Base-by-base conservation (phyloP, 2,113 vertebrate genomes). In the Malurus cyaneus region DNA sequence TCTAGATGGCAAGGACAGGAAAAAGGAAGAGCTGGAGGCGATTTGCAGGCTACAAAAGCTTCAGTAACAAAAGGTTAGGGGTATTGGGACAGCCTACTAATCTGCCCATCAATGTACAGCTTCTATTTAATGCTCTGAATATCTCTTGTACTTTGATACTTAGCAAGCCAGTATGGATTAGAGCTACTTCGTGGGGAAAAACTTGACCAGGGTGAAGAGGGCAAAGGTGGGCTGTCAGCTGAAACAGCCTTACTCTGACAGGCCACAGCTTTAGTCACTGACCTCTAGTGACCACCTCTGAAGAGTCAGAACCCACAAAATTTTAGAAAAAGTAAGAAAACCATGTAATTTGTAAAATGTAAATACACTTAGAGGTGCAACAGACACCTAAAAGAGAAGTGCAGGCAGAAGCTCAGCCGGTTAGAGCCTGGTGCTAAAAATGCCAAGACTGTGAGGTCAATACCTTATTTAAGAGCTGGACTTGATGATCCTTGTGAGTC, bases 91-190 rank as follows among this genome's bases (percentile, higher is more conserved):
- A 87, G n/a, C 53, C 42, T 78, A 59, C 73, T 80, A 78, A 93
- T 56, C 77, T 71, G 52, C 31, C 32, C 18, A 80, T 61, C 90
- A 44, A 67, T 2, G 36, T 65, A 93, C 56, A 94, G 66, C 46
- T 94, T 89, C 81, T 74, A 19, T 34, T 79, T 64, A 61, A 88
- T 92, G 57, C 41, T 95, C 70, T 72, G 36, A 85, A 80, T 95
- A 36, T 44, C 49, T 87, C 80, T 82, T 34, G 46, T 76, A 81
- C 61, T 93, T 89, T 57, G 79, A 93, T 69, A 80, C 36, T 76
- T n/a, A 85, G 41, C 34, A 90, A 79, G 52, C 7, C 66, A 72
- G 25, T 13, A 29, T 46, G 31, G 62, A 92, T 64, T 82, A 85
- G 57, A 82, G 80, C 26, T 60, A 18, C 57, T 80, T 41, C 47